Evolutionary conservation across 2,888 invertebrate genomes (phyloP).

Genomic region (Toxonevra muliebris): DNA sequence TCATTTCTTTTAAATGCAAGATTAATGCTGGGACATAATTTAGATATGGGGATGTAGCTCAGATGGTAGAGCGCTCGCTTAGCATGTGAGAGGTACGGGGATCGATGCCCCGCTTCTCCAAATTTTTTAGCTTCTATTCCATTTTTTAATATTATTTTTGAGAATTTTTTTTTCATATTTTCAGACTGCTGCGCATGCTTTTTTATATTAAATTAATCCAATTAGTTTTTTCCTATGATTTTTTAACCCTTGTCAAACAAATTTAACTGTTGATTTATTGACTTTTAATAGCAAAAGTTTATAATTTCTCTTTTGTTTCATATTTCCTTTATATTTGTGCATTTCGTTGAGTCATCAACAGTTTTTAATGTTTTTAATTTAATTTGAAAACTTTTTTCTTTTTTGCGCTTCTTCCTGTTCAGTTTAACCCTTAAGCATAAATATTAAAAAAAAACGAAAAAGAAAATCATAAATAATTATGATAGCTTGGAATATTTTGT

Average conservation of each 20-base stretch:
- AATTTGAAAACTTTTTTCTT: slow-evolving; percentile 53
- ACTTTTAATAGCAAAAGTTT: slow-evolving; percentile 52
- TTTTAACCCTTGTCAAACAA: slow-evolving; percentile 49
- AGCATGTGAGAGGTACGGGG: slow-evolving; percentile 66
- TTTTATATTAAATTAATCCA: background rate
- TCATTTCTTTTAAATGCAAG: background rate
- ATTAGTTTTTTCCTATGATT: slow-evolving; percentile 21
- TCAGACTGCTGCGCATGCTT: background rate
- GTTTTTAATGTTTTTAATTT: slow-evolving; percentile 50
- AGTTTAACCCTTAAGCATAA: slow-evolving; percentile 21
- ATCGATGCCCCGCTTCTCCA: slow-evolving; percentile 66
- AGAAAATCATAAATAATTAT: slow-evolving; percentile 49
- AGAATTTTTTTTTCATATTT: background rate
- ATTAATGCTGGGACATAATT: slow-evolving; percentile 9
- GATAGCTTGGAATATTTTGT: slow-evolving; percentile 49
- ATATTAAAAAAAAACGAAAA: slow-evolving; percentile 32
- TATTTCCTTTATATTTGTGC: slow-evolving; percentile 7
- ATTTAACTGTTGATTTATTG: slow-evolving; percentile 51
- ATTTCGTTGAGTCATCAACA: slow-evolving; percentile 53
- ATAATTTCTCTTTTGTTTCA: slow-evolving; percentile 26
- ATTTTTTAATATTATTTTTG: background rate
- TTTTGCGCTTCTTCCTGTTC: no score
- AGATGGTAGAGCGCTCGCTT: slow-evolving; percentile 67
- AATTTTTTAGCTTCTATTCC: slow-evolving; percentile 6
- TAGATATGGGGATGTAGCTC: slow-evolving; percentile 63